phyloP scores from a whole-genome alignment of 2,113 vertebrate genomes.

The Hemibagrus wyckioides region DNA sequence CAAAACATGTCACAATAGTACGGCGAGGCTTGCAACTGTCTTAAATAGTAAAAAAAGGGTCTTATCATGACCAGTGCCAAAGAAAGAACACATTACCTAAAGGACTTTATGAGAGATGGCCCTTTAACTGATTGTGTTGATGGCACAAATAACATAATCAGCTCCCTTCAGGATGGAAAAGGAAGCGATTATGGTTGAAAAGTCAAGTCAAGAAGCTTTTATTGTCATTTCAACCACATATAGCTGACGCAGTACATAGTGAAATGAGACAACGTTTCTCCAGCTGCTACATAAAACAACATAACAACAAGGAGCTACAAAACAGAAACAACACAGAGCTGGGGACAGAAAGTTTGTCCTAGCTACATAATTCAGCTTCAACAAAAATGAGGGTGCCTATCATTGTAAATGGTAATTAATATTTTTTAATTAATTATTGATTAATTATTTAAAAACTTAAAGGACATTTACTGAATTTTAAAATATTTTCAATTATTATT shows the following conservation, averaged over 20 bases:
- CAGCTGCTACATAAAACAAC: no score
- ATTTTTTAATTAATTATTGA: no score
- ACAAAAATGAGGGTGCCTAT: neutral
- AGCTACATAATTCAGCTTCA: neutral
- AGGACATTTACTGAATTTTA: neutral
- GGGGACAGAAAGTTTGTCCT: no score
- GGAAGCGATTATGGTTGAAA: neutral
- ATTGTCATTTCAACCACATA: no score
- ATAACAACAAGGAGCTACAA: no score
- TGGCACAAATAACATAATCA: neutral
- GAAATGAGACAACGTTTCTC: no score
- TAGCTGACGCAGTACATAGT: no score
- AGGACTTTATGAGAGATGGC: no score
- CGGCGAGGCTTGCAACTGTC: neutral
- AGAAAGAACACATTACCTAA: neutral
- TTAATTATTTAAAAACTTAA: no score
- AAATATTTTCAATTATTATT: neutral
- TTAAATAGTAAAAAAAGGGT: neutral
- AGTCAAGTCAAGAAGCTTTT: no score
- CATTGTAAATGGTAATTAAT: no score
- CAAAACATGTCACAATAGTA: constrained; percentile 17
- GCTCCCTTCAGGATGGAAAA: neutral
- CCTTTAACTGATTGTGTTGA: neutral
- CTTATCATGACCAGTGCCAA: neutral
- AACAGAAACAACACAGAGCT: no score